Conservation (phyloP, 2,113 vertebrate species). For the Cryptomyrus ogoouensis region DNA sequence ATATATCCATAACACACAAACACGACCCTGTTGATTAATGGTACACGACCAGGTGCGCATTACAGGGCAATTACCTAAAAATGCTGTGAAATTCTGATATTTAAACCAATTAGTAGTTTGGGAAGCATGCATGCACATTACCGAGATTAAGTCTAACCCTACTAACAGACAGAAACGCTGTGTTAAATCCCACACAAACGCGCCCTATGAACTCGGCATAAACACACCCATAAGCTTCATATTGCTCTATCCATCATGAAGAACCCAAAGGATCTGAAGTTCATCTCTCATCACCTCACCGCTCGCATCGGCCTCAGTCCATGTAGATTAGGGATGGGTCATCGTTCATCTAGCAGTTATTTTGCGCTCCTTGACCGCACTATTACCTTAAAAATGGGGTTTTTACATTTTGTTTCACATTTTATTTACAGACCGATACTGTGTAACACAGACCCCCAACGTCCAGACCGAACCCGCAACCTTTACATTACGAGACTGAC, state of each 20-base stretch:
- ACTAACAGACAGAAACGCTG: background rate
- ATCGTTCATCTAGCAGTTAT: background rate
- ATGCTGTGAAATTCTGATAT: background rate
- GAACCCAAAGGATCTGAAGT: background rate
- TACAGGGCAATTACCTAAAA: background rate
- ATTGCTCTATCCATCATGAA: background rate
- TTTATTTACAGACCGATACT: background rate
- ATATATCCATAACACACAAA: background rate
- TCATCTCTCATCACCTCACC: background rate
- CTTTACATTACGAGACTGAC: background rate
- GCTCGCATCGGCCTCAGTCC: background rate
- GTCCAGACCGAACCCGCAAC: background rate
- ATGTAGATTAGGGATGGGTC: background rate
- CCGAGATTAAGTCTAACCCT: background rate
- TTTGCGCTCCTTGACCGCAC: background rate
- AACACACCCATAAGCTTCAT: background rate
- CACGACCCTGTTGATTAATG: background rate
- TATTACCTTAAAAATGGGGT: background rate
- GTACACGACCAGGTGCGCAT: background rate
- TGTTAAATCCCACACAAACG: background rate
- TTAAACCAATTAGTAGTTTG: background rate
- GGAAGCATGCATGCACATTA: background rate
- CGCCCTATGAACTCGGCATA: background rate
- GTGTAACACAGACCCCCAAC: background rate
- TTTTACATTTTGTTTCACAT: background rate